phyloP scores from a whole-genome alignment of 2,797 vertebrate genomes.

The Helostoma temminkii region DNA sequence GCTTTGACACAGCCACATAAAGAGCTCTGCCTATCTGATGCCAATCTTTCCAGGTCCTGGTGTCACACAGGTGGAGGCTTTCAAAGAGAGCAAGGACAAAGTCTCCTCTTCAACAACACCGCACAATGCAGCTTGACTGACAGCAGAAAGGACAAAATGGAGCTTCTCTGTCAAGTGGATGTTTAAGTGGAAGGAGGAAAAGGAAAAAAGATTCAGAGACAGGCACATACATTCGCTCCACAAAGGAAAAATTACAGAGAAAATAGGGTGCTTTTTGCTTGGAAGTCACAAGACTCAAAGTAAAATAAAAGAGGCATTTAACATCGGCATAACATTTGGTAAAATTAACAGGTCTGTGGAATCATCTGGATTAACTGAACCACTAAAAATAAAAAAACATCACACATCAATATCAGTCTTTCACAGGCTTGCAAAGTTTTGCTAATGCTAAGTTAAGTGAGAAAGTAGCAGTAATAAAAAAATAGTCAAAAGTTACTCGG shows the following conservation, averaged over 20 bases:
- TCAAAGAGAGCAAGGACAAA: constrained; percentile 67
- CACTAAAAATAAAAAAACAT: too few relatives aligned
- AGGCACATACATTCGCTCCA: constrained; percentile 15
- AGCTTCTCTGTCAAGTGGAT: constrained; percentile 61
- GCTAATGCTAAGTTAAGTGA: constrained; percentile 15
- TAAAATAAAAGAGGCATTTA: constrained; percentile 14
- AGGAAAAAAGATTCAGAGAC: constrained; percentile 24
- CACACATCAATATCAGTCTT: constrained; percentile 15
- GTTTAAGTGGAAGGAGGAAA: constrained; percentile 43
- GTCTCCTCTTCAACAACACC: constrained; percentile 46
- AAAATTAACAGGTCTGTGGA: constrained; percentile 5
- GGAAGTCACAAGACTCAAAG: neutral
- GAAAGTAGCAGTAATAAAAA: neutral
- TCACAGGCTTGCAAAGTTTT: constrained; percentile 21
- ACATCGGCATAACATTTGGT: constrained; percentile 5
- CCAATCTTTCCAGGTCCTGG: constrained; percentile 65
- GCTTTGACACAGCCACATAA: constrained; percentile 73
- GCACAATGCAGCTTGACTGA: constrained; percentile 68
- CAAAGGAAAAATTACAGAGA: constrained; percentile 12
- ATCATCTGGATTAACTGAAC: constrained; percentile 15
- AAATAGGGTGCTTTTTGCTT: constrained; percentile 31
- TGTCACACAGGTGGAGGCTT: constrained; percentile 69
- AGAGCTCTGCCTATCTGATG: constrained; percentile 72
- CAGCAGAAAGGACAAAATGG: constrained; percentile 65
- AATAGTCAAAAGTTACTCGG: constrained; percentile 33